These are phyloP conservation scores for Pemphredon lugubris DNA, from an alignment of 2,888 invertebrate genomes.

Conservation along the genomic window DNA sequence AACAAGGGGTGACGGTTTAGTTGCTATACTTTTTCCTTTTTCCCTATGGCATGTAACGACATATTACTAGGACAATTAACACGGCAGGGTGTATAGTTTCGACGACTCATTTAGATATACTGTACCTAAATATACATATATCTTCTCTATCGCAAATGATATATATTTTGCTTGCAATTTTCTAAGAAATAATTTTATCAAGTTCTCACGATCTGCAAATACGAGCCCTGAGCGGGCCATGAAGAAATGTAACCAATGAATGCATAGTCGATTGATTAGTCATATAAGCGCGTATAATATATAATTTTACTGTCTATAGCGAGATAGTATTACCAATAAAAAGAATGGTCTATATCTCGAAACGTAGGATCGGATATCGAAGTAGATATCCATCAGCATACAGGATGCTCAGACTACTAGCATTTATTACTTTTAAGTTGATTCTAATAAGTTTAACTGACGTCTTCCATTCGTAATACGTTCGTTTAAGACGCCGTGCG, in stretches of 20 bases:
- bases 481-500: constrained; percentile 10
- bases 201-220: constrained; percentile 16
- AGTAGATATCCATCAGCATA: constrained; percentile 10
- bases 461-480: constrained; percentile 44
- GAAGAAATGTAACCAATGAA: constrained; percentile 23
- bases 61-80: not conserved
- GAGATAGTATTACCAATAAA: constrained; percentile 15
- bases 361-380: constrained; percentile 15
- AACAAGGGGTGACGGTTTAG: not conserved
- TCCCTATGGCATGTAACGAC: not conserved
- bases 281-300: constrained; percentile 17
- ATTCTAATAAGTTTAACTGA: constrained; percentile 30
- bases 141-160: constrained; percentile 1
- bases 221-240: constrained; percentile 32
- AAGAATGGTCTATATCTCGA: not conserved
- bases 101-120: not conserved
- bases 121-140: not conserved
- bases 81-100: not conserved
- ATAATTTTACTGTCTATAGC: constrained; percentile 7
- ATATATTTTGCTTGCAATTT: constrained; percentile 2
- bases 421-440: constrained; percentile 43
- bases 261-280: constrained; percentile 28
- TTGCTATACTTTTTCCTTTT: not conserved
- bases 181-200: not conserved
- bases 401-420: constrained; percentile 35